Evolutionary conservation across 1,140 invertebrate genomes (phyloP).

Genomic region (Caenorhabditis remanei): DNA sequence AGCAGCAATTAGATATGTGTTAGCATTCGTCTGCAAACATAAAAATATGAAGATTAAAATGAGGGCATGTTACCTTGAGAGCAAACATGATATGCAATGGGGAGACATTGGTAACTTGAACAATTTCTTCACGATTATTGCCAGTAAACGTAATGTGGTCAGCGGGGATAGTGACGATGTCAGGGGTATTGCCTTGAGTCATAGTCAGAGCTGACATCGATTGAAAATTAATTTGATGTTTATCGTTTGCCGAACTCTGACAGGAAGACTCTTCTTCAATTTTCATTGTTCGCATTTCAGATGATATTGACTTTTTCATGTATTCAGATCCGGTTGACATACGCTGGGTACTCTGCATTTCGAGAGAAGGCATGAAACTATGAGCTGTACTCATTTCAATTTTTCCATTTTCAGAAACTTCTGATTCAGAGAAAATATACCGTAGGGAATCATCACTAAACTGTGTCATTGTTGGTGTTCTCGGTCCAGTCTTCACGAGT

Average conservation of each 20-base stretch:
- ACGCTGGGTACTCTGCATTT: conserved; percentile 22
- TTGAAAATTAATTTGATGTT: not conserved
- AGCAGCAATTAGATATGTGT: conserved; percentile 27
- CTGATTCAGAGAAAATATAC: not conserved
- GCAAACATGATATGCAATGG: conserved; percentile 12
- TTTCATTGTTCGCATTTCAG: not conserved
- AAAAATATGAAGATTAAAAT: not conserved
- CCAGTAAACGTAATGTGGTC: not conserved
- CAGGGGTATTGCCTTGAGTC: not conserved
- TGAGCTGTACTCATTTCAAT: not conserved
- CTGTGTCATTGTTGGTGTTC: conserved; percentile 30
- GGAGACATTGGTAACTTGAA: conserved; percentile 15
- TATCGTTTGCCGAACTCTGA: not conserved
- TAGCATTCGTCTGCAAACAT: conserved; percentile 22
- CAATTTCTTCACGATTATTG: not conserved
- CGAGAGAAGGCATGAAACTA: not conserved
- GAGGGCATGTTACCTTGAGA: not conserved
- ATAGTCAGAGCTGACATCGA: conserved; percentile 16
- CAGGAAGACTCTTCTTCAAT: not conserved
- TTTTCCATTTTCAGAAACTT: not conserved
- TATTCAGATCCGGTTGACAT: not conserved
- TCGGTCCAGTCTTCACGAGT: not conserved
- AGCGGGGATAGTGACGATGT: not conserved
- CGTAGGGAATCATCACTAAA: conserved; percentile 14
- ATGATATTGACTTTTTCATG: not conserved